Evolutionary conservation across 2,113 vertebrate genomes (phyloP).

Genomic region (Orientallactaga bullata): DNA sequence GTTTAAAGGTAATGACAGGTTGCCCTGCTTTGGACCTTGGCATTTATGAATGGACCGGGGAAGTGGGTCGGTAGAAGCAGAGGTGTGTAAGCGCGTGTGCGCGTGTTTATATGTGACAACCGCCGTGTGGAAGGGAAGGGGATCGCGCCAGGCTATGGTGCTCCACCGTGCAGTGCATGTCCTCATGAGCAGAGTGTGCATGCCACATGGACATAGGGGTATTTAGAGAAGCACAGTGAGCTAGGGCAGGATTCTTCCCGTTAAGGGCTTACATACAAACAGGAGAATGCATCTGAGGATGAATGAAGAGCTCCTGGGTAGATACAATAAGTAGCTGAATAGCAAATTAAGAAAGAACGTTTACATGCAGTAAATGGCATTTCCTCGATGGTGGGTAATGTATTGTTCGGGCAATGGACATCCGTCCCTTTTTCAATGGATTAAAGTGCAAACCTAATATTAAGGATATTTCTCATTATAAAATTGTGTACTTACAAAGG

Average conservation of each 20-base stretch:
- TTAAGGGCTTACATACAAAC: constrained; percentile 50
- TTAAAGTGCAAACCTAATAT: constrained; percentile 30
- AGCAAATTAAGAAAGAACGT: constrained; percentile 61
- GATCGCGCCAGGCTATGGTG: constrained; percentile 53
- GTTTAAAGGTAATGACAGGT: constrained; percentile 70
- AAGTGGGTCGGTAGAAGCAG: constrained; percentile 31
- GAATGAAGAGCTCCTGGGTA: constrained; percentile 44
- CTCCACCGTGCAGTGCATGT: constrained; percentile 51
- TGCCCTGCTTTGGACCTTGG: background rate
- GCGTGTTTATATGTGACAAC: background rate
- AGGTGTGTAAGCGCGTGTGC: background rate
- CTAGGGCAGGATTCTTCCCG: constrained; percentile 69
- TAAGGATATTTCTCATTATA: constrained; percentile 4
- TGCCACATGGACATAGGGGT: constrained; percentile 74
- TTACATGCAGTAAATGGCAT: constrained; percentile 52
- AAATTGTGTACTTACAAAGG: background rate
- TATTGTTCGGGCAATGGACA: constrained; percentile 44
- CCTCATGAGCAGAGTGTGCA: constrained; percentile 74
- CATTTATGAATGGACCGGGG: constrained; percentile 54
- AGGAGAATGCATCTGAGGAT: constrained; percentile 57
- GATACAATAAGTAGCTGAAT: constrained; percentile 55
- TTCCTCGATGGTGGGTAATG: constrained; percentile 42
- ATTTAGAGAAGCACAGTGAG: constrained; percentile 67
- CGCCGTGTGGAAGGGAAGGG: constrained; percentile 44
- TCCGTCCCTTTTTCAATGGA: constrained; percentile 20